Percentiles rank a stretch among this genome's conserved stretches.
Conservation (phyloP, 2,797 vertebrate genomes). For the Martes flavigula region DNA sequence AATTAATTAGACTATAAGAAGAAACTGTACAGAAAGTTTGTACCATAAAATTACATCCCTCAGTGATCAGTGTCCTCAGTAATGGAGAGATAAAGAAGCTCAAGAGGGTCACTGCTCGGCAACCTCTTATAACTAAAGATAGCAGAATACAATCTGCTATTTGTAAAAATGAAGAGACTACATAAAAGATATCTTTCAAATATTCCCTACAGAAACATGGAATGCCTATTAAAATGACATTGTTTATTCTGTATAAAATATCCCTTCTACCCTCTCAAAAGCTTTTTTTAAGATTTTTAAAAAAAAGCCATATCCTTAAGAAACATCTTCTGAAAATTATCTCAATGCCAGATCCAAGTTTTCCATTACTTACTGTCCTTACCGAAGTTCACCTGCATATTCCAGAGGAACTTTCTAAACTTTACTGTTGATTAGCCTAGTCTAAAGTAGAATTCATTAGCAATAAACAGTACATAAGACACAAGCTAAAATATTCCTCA, state of each 20-base stretch:
- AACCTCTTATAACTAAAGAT: neutral
- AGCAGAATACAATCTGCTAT: neutral
- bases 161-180: neutral
- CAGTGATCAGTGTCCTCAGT: neutral
- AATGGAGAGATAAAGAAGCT: neutral
- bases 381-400: neutral
- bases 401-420: neutral
- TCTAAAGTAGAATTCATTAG: neutral
- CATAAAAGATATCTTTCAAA: neutral
- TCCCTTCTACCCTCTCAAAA: neutral
- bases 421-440: neutral
- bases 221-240: neutral
- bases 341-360: neutral
- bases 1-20: neutral
- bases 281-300: neutral
- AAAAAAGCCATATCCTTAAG: neutral
- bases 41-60: neutral
- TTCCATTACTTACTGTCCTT: neutral
- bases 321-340: neutral
- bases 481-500: neutral
- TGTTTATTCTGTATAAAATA: conserved; percentile 19
- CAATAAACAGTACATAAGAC: neutral
- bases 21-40: neutral
- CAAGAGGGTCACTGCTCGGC: neutral
- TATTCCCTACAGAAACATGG: neutral